Evolutionary conservation across 2,797 vertebrate genomes (phyloP), one percentile per base, ranked within the genome.

Genomic region (Lutjanus campechanus): DNA sequence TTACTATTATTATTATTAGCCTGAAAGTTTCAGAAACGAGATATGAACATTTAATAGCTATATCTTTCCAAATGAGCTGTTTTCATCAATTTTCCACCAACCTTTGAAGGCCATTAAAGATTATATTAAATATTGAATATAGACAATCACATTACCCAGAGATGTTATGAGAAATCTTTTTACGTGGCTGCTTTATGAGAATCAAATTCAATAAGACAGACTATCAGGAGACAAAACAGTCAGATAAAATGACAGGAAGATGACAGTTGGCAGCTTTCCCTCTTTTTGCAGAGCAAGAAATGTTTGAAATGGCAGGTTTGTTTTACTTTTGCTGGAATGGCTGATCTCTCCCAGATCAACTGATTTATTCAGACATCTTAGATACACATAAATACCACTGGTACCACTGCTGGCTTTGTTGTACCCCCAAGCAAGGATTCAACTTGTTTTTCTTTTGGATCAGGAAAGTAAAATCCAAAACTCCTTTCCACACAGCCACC

Each of bases 181-280:
- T 64, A 71, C n/a, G 6, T 53, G 69, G 50, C 36, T 11, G 5
- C 29, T 82, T 82, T 66, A 64, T 74, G 20, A 55, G n/a, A 67
- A 56, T 66, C 22, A 77, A 62, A 82, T 69, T 49, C 15, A 77
- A 73, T 75, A 49, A 79, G 62, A 73, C 17, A 19, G 11, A 54
- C 15, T 11, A 56, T 65, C 15, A 68, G 47, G 43, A 63, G 47
- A 77, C 16, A 70, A 55, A 64, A 56, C 22, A 1, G 41, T 36
- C 60, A 29, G 12, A 53, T 69, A 12, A 76, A 67, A 49, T 61
- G 47, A 76, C 65, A 79, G 50, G 62, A 64, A 47, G 29, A 72
- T 49, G 64, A 67, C 55, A 69, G 20, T 41, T 77, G 76, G 53
- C 51, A 72, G 69, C 22, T 68, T 61, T 68, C 47, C 36, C 1